These are phyloP conservation scores for Halcyon badia DNA, from an alignment of 2,797 vertebrate genomes.

Conservation along the genomic window DNA sequence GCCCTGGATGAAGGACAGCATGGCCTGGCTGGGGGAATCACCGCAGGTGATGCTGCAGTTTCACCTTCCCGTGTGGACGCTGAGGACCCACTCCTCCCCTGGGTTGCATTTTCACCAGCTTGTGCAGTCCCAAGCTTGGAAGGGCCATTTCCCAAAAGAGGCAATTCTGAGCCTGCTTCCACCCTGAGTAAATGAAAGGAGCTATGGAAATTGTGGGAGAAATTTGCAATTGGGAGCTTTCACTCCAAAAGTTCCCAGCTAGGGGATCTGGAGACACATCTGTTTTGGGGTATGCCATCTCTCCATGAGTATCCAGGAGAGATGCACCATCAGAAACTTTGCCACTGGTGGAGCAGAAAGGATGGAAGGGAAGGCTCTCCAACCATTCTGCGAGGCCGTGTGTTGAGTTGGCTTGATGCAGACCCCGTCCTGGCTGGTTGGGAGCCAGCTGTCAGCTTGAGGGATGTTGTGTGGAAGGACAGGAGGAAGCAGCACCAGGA, in stretches of 20 bases:
- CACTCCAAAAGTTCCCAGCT: neutral
- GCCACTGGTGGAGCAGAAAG: fast-evolving
- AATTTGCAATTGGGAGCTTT: neutral
- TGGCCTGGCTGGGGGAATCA: neutral
- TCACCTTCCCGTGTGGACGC: fast-evolving
- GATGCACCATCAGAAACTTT: neutral
- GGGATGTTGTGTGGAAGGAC: neutral
- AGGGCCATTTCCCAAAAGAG: neutral
- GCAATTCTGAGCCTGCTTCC: neutral
- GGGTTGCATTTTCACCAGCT: fast-evolving
- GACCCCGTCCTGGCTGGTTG: fast-evolving
- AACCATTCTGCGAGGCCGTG: fast-evolving
- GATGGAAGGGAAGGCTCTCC: neutral
- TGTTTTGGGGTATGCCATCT: neutral
- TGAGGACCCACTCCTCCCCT: neutral
- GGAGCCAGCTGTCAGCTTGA: neutral
- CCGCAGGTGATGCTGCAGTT: neutral
- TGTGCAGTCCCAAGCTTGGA: neutral
- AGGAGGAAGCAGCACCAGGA: neutral
- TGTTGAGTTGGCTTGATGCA: neutral
- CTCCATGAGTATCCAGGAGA: neutral
- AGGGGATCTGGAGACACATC: fast-evolving
- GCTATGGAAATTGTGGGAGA: neutral
- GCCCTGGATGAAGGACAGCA: neutral
- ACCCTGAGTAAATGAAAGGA: neutral